A percentile compares a stretch with the other conserved stretches of the same genome.
phyloP scores from a whole-genome alignment of 2,797 vertebrate species.

The Eupleurogrammus muticus region DNA sequence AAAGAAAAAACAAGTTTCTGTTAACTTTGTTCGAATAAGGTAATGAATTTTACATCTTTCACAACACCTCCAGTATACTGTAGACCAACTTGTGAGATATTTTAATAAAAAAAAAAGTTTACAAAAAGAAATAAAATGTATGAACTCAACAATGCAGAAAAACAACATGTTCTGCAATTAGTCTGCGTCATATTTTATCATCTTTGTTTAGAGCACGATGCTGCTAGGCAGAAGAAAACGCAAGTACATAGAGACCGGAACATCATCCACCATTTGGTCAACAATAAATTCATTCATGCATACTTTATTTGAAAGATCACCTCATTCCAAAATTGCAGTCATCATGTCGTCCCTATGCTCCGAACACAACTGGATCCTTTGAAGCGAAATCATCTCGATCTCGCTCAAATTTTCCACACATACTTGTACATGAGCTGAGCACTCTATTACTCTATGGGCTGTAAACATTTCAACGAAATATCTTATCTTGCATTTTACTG shows the following conservation, averaged over 20 bases:
- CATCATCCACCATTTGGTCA: not conserved
- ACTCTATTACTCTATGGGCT: slow-evolving; percentile 16
- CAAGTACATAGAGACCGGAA: not conserved
- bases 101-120: too few relatives aligned
- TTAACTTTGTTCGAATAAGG: too few relatives aligned
- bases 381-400: slow-evolving; percentile 13
- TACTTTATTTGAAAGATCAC: slow-evolving; percentile 8
- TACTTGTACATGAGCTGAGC: slow-evolving; percentile 18
- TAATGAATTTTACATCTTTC: too few relatives aligned
- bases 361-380: slow-evolving; percentile 18
- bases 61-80: too few relatives aligned
- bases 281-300: not conserved
- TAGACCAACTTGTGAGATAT: too few relatives aligned
- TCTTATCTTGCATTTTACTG: slow-evolving; percentile 7
- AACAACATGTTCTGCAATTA: not conserved
- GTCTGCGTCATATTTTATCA: too few relatives aligned
- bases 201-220: too few relatives aligned
- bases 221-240: slow-evolving; percentile 1
- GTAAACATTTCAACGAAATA: slow-evolving; percentile 28
- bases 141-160: not conserved
- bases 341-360: not conserved
- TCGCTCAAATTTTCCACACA: slow-evolving; percentile 10
- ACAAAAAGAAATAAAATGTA: too few relatives aligned
- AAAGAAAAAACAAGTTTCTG: too few relatives aligned
- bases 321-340: slow-evolving; percentile 6